Conservation (phyloP, 2,797 vertebrate genomes). For the Pantherophis alleghaniensis region DNA sequence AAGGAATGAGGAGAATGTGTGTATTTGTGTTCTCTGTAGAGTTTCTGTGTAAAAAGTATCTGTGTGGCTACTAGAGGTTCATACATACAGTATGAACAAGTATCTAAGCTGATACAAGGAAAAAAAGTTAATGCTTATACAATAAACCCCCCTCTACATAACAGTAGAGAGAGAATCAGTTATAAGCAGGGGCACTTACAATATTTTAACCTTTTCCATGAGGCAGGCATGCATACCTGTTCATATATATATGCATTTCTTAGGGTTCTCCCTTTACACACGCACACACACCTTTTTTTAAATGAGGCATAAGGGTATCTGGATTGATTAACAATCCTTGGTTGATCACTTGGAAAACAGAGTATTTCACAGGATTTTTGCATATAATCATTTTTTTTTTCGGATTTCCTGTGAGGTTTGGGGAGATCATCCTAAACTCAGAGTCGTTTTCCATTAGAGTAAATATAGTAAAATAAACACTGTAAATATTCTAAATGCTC, state of each 20-base stretch:
- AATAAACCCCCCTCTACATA: neutral
- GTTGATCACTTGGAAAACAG: neutral
- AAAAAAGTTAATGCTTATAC: neutral
- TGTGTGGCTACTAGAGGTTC: neutral
- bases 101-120: neutral
- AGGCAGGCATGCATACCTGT: neutral
- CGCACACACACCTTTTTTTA: neutral
- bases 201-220: neutral
- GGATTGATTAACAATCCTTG: neutral
- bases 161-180: neutral
- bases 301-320: neutral
- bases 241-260: neutral
- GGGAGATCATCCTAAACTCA: neutral
- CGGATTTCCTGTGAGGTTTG: neutral
- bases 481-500: neutral
- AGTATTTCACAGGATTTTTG: neutral
- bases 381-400: neutral
- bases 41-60: neutral
- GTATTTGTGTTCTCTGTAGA: neutral
- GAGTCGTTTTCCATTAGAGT: neutral
- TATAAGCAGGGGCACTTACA: neutral
- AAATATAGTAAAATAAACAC: neutral
- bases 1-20: neutral
- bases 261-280: no score
- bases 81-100: neutral